Base-by-base conservation (phyloP, 2,113 vertebrate species). In the Paedocypris sp. region DNA sequence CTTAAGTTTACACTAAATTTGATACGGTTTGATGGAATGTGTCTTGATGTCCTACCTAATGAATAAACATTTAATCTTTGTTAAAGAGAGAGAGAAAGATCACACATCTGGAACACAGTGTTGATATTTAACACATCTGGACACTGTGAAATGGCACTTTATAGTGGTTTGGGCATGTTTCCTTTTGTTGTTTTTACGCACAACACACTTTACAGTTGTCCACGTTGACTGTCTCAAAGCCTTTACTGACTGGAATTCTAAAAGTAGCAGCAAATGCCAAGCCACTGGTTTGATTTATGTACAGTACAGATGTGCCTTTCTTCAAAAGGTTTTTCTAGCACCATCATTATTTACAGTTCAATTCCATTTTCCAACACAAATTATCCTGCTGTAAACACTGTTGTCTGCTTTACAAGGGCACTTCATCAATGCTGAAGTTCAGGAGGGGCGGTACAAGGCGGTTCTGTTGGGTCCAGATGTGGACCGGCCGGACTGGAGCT, bases 401-500 rank as follows among this genome's bases (percentile, higher is more conserved):
- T 8, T 50, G 38, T 22, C 46, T 7, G 64, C 51, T 54, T 23
- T 13, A 9, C 29, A 51, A 96, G 94, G 91, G 9, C 88, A 86
- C 66, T 97, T 91, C 49, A 80, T 98, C 59, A 86, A 85, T 0
- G 79, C 93, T 71, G 91, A 92, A 3, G 66, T 45, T 41, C 36
- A 20, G 19, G 56, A 28, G 0, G 50, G 78, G 0, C 38, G 53
- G 4, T 79, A 86, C 64, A 88, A 76, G 19, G 93, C 89, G 1
- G 53, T 91, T 46, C 82, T 97, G 46, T 65, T 86, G 22, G 94
- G 94, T 68, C 87, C 90, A 9, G 75, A 82, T 18, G 69, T 98
- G 31, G 86, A 88, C 25, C 75, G 80, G 0, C 84, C 83, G n/a
- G 90, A 91, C 23, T 94, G 93, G 91, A 94, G 86, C 79, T 98